These are phyloP conservation scores for Dasysyrphus tricinctus DNA, from an alignment of 2,888 invertebrate genomes.

Conservation along the genomic window DNA sequence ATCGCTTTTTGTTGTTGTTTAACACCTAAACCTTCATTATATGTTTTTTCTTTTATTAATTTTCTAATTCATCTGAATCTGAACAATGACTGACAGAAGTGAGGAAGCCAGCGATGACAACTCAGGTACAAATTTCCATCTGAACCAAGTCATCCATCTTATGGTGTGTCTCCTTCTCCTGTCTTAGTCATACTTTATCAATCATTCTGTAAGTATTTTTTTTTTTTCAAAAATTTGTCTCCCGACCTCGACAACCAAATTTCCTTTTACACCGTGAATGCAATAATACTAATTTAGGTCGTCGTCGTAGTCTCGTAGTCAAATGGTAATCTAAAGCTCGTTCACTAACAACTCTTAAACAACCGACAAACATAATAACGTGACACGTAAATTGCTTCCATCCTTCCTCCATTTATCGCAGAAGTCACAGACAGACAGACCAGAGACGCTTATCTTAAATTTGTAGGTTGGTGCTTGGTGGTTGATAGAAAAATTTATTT, in stretches of 20 bases:
- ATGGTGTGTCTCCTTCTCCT: background rate
- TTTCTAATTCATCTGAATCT: too few species aligned
- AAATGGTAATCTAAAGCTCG: background rate
- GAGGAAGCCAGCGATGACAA: background rate
- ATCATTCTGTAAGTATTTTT: background rate
- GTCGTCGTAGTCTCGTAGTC: slow-evolving; percentile 4
- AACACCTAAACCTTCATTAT: too few species aligned
- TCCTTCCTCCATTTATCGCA: slow-evolving; percentile 12
- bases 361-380: slow-evolving; percentile 24
- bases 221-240: background rate
- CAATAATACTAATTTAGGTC: slow-evolving; percentile 23
- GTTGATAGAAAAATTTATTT: slow-evolving; percentile 40
- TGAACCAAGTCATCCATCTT: background rate
- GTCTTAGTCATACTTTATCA: slow-evolving; percentile 11
- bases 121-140: background rate
- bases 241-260: slow-evolving; percentile 30
- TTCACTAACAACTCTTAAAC: slow-evolving; percentile 7
- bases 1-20: too few species aligned
- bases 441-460: slow-evolving; percentile 40
- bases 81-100: background rate
- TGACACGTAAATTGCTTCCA: slow-evolving; percentile 29
- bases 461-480: slow-evolving; percentile 31
- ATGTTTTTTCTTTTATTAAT: too few species aligned
- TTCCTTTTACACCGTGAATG: slow-evolving; percentile 1
- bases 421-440: slow-evolving; percentile 40